Percentiles rank a stretch among this genome's conserved stretches.
Conservation (phyloP, 2,113 vertebrate genomes). For the Xiphophorus maculatus region DNA sequence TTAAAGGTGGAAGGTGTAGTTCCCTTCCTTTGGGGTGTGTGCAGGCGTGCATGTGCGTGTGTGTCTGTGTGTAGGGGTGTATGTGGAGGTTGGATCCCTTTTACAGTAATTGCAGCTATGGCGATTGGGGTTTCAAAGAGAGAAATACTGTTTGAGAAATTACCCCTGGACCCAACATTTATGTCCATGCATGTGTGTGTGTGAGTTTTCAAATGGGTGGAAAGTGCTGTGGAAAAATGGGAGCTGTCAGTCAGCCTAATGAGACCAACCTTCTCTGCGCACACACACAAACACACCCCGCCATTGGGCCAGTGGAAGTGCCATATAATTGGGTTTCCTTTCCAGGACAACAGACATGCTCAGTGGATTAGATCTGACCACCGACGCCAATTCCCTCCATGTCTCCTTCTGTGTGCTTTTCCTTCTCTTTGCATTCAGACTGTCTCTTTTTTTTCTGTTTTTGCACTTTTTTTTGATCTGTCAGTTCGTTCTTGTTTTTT, state of each 20-base stretch:
- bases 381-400: conserved; percentile 69
- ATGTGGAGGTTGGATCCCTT: conserved; percentile 47
- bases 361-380: conserved; percentile 75
- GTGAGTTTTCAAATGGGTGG: conserved; percentile 58
- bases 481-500: background rate
- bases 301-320: conserved; percentile 77
- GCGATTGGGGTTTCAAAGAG: conserved; percentile 65
- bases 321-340: conserved; percentile 84
- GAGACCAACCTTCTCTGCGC: conserved; percentile 70
- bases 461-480: conserved; percentile 3
- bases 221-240: conserved; percentile 68
- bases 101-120: conserved; percentile 69
- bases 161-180: conserved; percentile 48
- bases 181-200: conserved; percentile 31
- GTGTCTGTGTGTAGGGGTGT: background rate
- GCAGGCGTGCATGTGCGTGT: background rate
- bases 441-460: conserved; percentile 42
- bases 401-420: conserved; percentile 56
- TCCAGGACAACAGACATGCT: conserved; percentile 82
- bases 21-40: conserved; percentile 9
- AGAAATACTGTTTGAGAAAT: conserved; percentile 70
- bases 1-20: conserved; percentile 28
- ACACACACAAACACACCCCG: conserved; percentile 42
- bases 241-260: conserved; percentile 78
- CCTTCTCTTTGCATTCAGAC: conserved; percentile 31